Base-by-base conservation (phyloP, 2,113 vertebrate genomes). In the Elephantulus edwardii region DNA sequence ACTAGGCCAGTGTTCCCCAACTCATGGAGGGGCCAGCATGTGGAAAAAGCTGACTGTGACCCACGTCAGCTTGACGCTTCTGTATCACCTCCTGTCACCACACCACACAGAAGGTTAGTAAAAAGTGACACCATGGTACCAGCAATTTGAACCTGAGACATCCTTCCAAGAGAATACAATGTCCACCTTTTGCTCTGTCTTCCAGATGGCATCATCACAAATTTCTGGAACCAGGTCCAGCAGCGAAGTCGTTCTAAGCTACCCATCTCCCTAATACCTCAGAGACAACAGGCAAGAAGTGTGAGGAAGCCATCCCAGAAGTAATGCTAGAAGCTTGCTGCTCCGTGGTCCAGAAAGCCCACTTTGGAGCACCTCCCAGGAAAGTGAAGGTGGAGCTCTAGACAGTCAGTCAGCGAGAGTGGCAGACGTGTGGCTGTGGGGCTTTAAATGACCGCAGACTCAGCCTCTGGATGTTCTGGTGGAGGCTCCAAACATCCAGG, bases 131-230 rank as follows among this genome's bases (percentile, higher is more conserved):
- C n/a, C 5, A 0, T 13, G 38, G 30, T 64, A 2, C 60, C n/a
- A 83, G 79, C 46, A 68, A 38, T 38, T 89, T 68, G 60, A 28
- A 64, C 44, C 14, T 19, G 54, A 50, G 71, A 4, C 85, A 71
- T 44, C 70, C 19, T 26, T 70, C 79, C 17, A 77, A 44, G 22
- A 83, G 40, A 90, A 89, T 48, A 82, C 81, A 87, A 80, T 10
- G 26, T 40, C 75, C 71, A 71, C 22, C 78, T 78, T 56, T 76
- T 26, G 35, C 66, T 89, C 66, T 66, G 50, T 16, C 89, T 24
- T n/a, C 68, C 74, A 42, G 54, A 56, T 33, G 28, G 40, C 4
- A 20, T 13, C 38, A 46, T 19, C 22, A 40, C 5, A 40, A 64
- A 83, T 54, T 42, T 84, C 46, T 12, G 60, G 87, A 83, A 38